Percentiles rank a stretch among this genome's conserved stretches.
Evolutionary conservation across 2,113 vertebrate species (phyloP).

Genomic region (Antechinus stuartii): DNA sequence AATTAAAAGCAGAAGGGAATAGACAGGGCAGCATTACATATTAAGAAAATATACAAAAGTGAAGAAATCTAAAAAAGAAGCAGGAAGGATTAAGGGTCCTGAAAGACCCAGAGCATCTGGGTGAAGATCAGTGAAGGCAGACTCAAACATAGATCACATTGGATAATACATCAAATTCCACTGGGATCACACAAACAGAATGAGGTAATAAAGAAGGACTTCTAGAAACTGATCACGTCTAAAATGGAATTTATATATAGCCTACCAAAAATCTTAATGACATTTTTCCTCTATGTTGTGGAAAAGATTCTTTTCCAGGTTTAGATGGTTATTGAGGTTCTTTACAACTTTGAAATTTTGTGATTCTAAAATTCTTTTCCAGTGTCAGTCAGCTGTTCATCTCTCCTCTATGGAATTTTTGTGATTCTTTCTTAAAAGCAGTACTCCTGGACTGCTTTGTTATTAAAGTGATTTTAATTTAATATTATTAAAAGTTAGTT

Average conservation of each 20-base stretch:
- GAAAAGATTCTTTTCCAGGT: not conserved
- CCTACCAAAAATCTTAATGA: not conserved
- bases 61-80: not conserved
- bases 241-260: too few relatives aligned
- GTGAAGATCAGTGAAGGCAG: not conserved
- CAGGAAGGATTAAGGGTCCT: not conserved
- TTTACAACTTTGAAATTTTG: not conserved
- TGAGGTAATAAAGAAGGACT: too few relatives aligned
- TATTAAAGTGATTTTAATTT: too few relatives aligned
- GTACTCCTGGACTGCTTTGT: not conserved
- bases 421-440: not conserved
- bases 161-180: too few relatives aligned
- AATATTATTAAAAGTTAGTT: not conserved
- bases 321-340: not conserved
- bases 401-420: not conserved
- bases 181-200: too few relatives aligned
- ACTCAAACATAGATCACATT: not conserved
- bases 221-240: too few relatives aligned
- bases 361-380: not conserved
- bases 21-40: not conserved
- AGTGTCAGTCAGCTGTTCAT: not conserved
- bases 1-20: not conserved
- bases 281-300: not conserved
- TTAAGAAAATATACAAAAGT: not conserved
- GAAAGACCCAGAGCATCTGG: not conserved